A percentile compares a stretch with the other conserved stretches of the same genome.
Evolutionary conservation across 30 jellyfish, hydroid and myxozoan genomes (phyloP).

Genomic region (Aurelia aurita complex sp. Pacific): DNA sequence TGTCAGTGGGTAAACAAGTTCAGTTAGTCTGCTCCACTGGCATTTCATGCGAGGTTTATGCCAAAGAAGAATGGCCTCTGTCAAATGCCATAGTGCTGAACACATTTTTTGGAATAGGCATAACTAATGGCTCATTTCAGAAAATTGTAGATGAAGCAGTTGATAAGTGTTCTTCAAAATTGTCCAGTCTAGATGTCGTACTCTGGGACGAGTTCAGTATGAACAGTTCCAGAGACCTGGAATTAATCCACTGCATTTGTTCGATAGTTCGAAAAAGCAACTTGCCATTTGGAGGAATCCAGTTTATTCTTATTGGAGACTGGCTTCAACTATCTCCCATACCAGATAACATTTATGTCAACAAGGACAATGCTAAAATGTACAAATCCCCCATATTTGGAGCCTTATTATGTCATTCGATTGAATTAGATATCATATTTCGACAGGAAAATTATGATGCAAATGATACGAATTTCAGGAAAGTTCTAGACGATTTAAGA

Average conservation of each 20-base stretch:
- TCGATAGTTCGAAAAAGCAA: background rate
- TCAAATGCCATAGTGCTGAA: no score
- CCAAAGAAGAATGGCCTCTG: no score
- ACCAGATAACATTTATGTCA: background rate
- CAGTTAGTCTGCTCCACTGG: no score
- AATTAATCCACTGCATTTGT: slow-evolving; percentile 1
- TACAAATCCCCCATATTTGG: slow-evolving; percentile 3
- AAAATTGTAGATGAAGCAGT: no score
- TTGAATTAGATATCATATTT: background rate
- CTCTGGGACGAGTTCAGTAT: no score
- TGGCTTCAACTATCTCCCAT: slow-evolving; percentile 1
- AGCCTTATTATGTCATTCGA: background rate
- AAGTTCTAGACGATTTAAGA: slow-evolving; percentile 6
- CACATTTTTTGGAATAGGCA: no score
- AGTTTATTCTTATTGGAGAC: background rate
- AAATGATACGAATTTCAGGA: background rate
- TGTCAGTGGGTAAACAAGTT: no score
- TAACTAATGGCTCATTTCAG: no score
- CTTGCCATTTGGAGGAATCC: background rate
- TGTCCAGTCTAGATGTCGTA: no score
- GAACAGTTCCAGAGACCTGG: background rate
- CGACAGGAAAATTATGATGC: background rate
- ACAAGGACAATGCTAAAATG: slow-evolving; percentile 4
- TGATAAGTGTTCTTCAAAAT: no score
- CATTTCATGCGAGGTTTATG: no score